Evolutionary conservation across 1,140 invertebrate genomes (phyloP), one percentile per base, ranked within the genome.

Genomic region (Tribolium madens): DNA sequence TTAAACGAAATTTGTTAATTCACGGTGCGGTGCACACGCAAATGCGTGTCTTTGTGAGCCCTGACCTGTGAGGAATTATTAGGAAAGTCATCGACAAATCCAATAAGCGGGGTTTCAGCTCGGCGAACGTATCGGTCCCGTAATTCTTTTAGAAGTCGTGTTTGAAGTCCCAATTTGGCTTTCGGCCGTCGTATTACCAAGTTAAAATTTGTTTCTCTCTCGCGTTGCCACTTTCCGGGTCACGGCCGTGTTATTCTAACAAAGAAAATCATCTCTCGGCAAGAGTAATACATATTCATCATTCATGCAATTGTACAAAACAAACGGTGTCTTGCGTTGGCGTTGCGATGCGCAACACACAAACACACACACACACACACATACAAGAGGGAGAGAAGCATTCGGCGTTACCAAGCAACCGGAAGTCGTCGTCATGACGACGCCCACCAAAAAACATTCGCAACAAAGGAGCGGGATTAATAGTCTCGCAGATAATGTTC

Each of bases 401-500:
- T 74, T 60, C 42, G 75, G 31, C 75, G 82, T 84, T 78, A 73
- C 82, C 78, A 81, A 60, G 79, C 82, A 82, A 84, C 83, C 77
- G 80, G 80, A 83, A 83, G 80, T 84, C 82, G 82, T 84, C 76
- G 71, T 79, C 78, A 84, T 83, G 77, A 75, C 72, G 75, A 84
- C 82, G 81, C 80, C 81, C 78, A 81, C 82, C 82, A 80, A 84
- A 84, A 84, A 84, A 84, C 83, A 84, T 82, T 84, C 79, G 75
- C 77, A 83, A 84, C 83, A 84, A 84, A 83, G 83, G 79, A 84
- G 78, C 79, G 78, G 82, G 83, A 84, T 84, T 84, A 84, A 84
- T 84, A 82, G 83, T 81, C 81, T 80, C 78, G 78, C 79, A 81
- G 83, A 83, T 84, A 83, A 84, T 84, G 82, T 79, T 78, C 78